Conservation (phyloP, 1,140 invertebrate species). For the Phthorimaea operculella region DNA sequence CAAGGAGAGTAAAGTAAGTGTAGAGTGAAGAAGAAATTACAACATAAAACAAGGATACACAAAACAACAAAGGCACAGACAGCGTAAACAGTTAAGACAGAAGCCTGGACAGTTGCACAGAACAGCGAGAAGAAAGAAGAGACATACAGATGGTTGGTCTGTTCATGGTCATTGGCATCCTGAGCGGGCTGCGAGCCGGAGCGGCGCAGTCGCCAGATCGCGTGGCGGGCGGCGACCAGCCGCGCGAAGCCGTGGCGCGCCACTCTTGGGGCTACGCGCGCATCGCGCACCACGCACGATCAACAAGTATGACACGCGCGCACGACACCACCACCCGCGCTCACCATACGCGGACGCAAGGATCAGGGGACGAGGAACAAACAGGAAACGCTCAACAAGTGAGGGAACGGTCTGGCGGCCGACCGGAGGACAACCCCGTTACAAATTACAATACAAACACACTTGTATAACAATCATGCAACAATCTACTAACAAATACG, state of each 20-base stretch:
- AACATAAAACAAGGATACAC: conserved; percentile 16
- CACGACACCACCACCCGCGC: conserved; percentile 23
- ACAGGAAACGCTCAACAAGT: conserved; percentile 39
- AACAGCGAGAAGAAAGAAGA: conserved; percentile 48
- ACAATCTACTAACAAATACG: conserved; percentile 32
- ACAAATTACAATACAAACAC: conserved; percentile 17
- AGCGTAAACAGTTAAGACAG: conserved; percentile 16
- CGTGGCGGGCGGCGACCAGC: conserved; percentile 73
- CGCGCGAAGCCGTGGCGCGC: conserved; percentile 73
- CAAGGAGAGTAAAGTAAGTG: neutral
- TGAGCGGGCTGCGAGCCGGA: conserved; percentile 69
- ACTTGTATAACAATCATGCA: no score
- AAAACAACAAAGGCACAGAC: neutral
- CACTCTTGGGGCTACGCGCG: conserved; percentile 58
- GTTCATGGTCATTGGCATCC: conserved; percentile 67
- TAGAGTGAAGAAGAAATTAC: conserved; percentile 2
- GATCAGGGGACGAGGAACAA: conserved; percentile 20
- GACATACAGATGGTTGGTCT: conserved; percentile 69
- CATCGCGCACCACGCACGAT: conserved; percentile 30
- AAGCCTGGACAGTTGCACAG: conserved; percentile 40
- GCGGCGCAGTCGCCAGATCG: conserved; percentile 73
- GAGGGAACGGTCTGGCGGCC: conserved; percentile 17
- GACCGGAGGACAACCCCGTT: conserved; percentile 31
- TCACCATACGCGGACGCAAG: conserved; percentile 23
- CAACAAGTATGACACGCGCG: conserved; percentile 39